Evolutionary conservation across 2,888 invertebrate genomes (phyloP).

Genomic region (Gisinianus flammeolus): DNA sequence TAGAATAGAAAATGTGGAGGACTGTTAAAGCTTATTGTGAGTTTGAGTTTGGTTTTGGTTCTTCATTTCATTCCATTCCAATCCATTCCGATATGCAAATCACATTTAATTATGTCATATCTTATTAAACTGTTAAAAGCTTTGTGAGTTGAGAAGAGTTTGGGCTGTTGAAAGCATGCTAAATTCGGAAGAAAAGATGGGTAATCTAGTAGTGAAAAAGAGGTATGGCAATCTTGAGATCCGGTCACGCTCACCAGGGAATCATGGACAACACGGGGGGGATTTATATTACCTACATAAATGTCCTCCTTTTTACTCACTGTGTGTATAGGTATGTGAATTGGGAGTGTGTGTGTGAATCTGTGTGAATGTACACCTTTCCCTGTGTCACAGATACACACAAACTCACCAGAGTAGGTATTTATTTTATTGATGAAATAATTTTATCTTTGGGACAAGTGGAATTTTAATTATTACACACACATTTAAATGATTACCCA

Average conservation of each 20-base stretch:
- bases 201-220: conserved; percentile 1
- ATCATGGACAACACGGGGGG: conserved; percentile 21
- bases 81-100: background rate
- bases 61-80: too few species aligned
- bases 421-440: background rate
- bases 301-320: conserved; percentile 13
- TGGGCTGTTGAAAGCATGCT: background rate
- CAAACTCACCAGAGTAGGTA: background rate
- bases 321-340: too few species aligned
- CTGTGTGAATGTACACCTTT: background rate
- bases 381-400: background rate
- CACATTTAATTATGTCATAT: too few species aligned
- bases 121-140: too few species aligned
- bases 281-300: conserved; percentile 24
- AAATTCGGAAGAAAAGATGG: conserved; percentile 16
- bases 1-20: too few species aligned
- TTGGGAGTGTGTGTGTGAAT: background rate
- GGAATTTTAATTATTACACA: background rate
- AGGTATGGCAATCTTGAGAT: conserved; percentile 21
- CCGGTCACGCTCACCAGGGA: conserved; percentile 42
- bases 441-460: background rate
- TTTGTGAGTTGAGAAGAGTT: too few species aligned
- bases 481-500: background rate
- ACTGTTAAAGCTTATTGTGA: background rate
- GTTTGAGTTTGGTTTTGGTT: background rate